These are phyloP conservation scores for Drosophila mercatorum DNA, from an alignment of 2,888 invertebrate species.

Conservation along the genomic window DNA sequence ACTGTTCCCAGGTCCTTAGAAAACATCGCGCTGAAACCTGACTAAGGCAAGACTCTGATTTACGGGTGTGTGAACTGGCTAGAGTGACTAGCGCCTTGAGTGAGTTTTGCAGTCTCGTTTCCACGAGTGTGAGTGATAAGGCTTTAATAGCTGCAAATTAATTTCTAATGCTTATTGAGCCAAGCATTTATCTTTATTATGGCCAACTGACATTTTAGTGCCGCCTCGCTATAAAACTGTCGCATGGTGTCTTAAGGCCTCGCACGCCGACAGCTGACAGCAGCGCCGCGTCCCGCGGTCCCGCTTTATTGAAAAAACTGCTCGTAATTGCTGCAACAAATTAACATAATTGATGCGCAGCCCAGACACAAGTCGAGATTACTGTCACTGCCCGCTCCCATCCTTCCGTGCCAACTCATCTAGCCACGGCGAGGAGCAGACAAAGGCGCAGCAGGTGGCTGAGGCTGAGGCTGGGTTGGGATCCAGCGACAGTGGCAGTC, in stretches of 20 bases:
- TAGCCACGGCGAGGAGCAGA: slow-evolving; percentile 19
- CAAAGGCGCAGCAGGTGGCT: slow-evolving; percentile 76
- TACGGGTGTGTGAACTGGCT: slow-evolving; percentile 47
- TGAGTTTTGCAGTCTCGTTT: slow-evolving; percentile 1
- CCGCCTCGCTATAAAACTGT: slow-evolving; percentile 29
- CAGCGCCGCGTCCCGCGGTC: slow-evolving; percentile 6
- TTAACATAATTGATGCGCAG: slow-evolving; percentile 75
- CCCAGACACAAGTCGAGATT: slow-evolving; percentile 49
- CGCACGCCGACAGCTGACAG: slow-evolving; percentile 10
- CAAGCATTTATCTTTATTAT: slow-evolving; percentile 57
- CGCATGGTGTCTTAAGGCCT: slow-evolving; percentile 33
- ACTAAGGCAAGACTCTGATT: slow-evolving; percentile 33
- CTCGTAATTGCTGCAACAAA: slow-evolving; percentile 71
- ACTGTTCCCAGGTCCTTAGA: slow-evolving; percentile 71
- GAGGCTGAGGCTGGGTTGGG: background rate
- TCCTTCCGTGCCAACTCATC: background rate
- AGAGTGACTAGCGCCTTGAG: slow-evolving; percentile 15
- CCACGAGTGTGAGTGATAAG: slow-evolving; percentile 15
- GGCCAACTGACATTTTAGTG: slow-evolving; percentile 31
- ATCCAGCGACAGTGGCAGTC: slow-evolving; percentile 30
- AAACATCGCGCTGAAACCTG: slow-evolving; percentile 39
- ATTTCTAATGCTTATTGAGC: slow-evolving; percentile 8
- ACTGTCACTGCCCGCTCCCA: slow-evolving; percentile 12
- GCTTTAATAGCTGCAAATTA: slow-evolving; percentile 7
- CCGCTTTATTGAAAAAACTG: slow-evolving; percentile 59